A percentile compares a stretch with the other conserved stretches of the same genome.
Conservation (phyloP, 2,888 invertebrate genomes). For the Habrosyne pyritoides region DNA sequence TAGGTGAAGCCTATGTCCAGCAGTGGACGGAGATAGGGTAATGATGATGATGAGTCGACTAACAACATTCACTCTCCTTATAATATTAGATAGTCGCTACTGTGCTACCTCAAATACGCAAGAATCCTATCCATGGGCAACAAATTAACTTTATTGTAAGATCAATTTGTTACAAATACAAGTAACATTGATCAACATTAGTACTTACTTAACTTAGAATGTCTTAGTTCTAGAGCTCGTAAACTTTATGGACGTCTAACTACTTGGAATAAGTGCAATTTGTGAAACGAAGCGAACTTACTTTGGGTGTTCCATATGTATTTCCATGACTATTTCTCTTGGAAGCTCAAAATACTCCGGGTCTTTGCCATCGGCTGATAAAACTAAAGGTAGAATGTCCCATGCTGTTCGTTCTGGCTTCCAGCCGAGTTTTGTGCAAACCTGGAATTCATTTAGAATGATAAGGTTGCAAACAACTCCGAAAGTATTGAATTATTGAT, state of each 20-base stretch:
- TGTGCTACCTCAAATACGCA: no score
- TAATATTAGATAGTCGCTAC: no score
- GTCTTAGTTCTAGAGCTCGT: slow-evolving; percentile 5
- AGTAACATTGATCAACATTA: background rate
- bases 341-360: slow-evolving; percentile 97
- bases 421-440: slow-evolving; percentile 96
- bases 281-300: slow-evolving; percentile 75
- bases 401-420: slow-evolving; percentile 89
- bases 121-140: background rate
- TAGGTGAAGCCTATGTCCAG: no score
- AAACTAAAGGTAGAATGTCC: slow-evolving; percentile 94
- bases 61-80: no score
- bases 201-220: background rate
- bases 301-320: slow-evolving; percentile 93
- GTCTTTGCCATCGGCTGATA: slow-evolving; percentile 96
- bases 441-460: slow-evolving; percentile 71
- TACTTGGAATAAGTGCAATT: slow-evolving; percentile 7
- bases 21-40: no score
- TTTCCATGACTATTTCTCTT: slow-evolving; percentile 92
- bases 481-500: no score
- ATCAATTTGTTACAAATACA: background rate
- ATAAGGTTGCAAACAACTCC: background rate
- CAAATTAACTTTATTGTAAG: background rate
- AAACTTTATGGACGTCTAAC: slow-evolving; percentile 7
- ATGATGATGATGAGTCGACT: no score